phyloP scores from a whole-genome alignment of 2,113 vertebrate genomes.

The Heteronetta atricapilla region DNA sequence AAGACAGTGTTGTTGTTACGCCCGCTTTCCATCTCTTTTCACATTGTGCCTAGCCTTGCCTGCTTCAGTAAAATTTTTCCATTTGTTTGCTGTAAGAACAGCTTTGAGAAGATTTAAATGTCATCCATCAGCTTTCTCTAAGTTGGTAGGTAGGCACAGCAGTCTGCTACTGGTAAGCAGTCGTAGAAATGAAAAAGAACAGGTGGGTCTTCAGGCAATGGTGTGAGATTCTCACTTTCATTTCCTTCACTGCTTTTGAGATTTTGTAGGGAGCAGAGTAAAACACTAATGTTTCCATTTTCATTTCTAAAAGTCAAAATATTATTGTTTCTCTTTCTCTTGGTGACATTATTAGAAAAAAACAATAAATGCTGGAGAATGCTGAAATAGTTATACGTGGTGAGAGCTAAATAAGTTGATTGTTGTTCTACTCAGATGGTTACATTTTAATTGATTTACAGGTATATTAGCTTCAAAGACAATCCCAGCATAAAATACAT shows the following conservation, averaged over 20 bases:
- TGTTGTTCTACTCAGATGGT: neutral
- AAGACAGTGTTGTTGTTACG: neutral
- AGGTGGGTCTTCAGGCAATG: neutral
- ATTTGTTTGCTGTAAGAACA: neutral
- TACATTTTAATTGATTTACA: constrained; percentile 40
- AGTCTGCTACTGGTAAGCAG: neutral
- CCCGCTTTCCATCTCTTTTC: neutral
- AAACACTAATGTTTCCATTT: neutral
- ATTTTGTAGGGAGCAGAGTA: neutral
- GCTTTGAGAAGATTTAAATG: neutral
- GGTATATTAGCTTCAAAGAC: constrained; percentile 4
- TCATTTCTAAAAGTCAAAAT: neutral
- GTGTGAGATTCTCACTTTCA: neutral
- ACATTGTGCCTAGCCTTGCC: neutral
- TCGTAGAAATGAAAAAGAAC: neutral
- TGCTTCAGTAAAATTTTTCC: neutral
- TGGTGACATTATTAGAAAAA: neutral
- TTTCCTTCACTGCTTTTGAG: neutral
- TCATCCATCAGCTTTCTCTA: neutral
- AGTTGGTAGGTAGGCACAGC: neutral
- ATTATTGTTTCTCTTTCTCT: neutral
- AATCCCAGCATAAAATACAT: neutral
- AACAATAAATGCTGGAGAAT: neutral
- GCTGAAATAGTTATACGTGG: neutral
- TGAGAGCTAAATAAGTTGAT: neutral